These are phyloP conservation scores for Acrocera orbiculus DNA, from an alignment of 2,888 invertebrate genomes.

Conservation along the genomic window DNA sequence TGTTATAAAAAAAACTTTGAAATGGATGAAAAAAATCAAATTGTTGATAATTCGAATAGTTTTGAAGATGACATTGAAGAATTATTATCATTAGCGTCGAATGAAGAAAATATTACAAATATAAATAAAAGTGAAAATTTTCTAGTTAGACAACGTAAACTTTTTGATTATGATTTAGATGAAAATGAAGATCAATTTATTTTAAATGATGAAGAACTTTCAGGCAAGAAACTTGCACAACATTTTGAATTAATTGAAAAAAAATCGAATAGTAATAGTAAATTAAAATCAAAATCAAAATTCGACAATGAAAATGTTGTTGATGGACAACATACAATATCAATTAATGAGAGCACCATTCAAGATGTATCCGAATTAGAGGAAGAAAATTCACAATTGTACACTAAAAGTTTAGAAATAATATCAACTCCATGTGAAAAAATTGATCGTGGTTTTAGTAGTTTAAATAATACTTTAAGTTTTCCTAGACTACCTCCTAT, in stretches of 20 bases:
- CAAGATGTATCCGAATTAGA: not conserved
- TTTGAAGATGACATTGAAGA: too few species aligned
- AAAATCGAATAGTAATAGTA: conserved; percentile 9
- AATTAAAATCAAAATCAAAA: conserved; percentile 8
- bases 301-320: conserved; percentile 5
- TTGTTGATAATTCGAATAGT: too few species aligned
- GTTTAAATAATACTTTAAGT: too few species aligned
- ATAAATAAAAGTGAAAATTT: conserved; percentile 6
- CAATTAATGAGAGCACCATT: not conserved
- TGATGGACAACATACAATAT: conserved; percentile 7
- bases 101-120: conserved; percentile 11
- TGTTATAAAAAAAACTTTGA: too few species aligned
- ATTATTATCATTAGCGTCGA: conserved; percentile 16
- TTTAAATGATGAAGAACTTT: conserved; percentile 26
- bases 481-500: too few species aligned
- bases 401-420: conserved; percentile 11
- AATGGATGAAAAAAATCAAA: too few species aligned
- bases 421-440: conserved; percentile 4
- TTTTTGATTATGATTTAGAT: conserved; percentile 12
- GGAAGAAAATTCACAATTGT: conserved; percentile 5
- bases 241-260: conserved; percentile 22
- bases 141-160: conserved; percentile 8
- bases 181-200: conserved; percentile 19
- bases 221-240: conserved; percentile 25
- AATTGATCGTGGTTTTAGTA: conserved; percentile 8